Evolutionary conservation across 2,888 invertebrate genomes (phyloP).

Genomic region (Lordiphosa andalusiaca): DNA sequence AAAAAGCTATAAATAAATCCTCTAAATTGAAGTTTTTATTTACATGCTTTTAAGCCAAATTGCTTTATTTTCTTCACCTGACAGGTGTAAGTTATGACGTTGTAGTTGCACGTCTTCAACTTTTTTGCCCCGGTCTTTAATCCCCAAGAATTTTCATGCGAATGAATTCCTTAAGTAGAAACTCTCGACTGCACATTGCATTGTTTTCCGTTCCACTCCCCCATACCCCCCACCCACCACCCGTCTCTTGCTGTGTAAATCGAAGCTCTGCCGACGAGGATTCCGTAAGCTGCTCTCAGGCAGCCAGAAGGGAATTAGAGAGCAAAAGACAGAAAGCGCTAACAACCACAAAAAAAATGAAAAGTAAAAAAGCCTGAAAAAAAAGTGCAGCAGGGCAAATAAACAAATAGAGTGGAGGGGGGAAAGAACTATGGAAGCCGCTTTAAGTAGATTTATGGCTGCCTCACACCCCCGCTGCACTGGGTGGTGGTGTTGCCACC

Average conservation of each 20-base stretch:
- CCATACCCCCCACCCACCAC: not conserved
- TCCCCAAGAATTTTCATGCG: constrained; percentile 8
- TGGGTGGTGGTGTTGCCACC: constrained; percentile 9
- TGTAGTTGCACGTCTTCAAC: constrained; percentile 10
- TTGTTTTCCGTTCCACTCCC: not conserved
- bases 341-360: constrained; percentile 21
- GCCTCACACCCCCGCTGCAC: constrained; percentile 36
- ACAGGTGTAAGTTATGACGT: no score
- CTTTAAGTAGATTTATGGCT: constrained; percentile 72
- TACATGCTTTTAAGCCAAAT: no score
- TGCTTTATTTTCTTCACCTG: no score
- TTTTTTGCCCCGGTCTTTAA: constrained; percentile 13
- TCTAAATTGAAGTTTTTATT: no score
- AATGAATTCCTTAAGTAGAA: constrained; percentile 1
- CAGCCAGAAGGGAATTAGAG: constrained; percentile 26
- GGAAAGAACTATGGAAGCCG: constrained; percentile 58
- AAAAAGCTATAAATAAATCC: no score
- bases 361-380: constrained; percentile 12
- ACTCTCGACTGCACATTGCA: constrained; percentile 5
- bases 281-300: constrained; percentile 21
- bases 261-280: constrained; percentile 9
- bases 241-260: no score
- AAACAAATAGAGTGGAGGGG: constrained; percentile 26
- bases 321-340: constrained; percentile 29
- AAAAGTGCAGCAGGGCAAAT: constrained; percentile 25